A percentile compares a stretch with the other conserved stretches of the same genome.
These are phyloP conservation scores for Leucoptera coffeella DNA, from an alignment of 2,888 invertebrate species.

Conservation along the genomic window DNA sequence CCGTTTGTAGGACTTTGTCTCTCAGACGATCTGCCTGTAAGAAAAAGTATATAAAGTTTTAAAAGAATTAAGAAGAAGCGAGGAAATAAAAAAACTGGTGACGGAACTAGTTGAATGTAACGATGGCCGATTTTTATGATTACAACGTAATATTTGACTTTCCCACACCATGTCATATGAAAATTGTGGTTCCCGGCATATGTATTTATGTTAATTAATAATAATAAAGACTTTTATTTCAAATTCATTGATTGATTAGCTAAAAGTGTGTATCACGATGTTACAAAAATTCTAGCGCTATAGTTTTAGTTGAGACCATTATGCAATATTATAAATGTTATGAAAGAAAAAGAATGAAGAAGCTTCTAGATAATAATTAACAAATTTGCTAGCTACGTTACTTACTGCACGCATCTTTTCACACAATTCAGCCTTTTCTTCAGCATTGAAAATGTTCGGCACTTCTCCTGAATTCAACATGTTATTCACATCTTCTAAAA, in stretches of 20 bases:
- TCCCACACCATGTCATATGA: too few relatives aligned
- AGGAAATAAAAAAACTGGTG: neutral
- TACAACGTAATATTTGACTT: too few relatives aligned
- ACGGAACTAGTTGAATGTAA: too few relatives aligned
- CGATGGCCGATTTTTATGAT: too few relatives aligned
- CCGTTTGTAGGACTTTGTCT: conserved; percentile 82
- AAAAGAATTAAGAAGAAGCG: neutral
- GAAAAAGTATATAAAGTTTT: conserved; percentile 3
- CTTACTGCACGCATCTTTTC: conserved; percentile 78
- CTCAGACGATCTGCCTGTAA: conserved; percentile 75
- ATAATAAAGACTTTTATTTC: neutral
- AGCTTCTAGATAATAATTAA: neutral
- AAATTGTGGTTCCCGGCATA: too few relatives aligned
- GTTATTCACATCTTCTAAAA: conserved; percentile 89
- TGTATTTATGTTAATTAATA: too few relatives aligned
- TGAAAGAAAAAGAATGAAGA: too few relatives aligned
- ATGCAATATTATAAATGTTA: too few relatives aligned
- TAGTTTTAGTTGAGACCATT: too few relatives aligned
- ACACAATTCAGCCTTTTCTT: conserved; percentile 85
- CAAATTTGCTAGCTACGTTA: too few relatives aligned
- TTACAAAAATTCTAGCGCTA: too few relatives aligned
- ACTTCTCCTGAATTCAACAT: conserved; percentile 91
- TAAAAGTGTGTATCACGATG: too few relatives aligned
- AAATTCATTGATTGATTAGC: neutral
- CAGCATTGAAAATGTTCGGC: conserved; percentile 78